These are phyloP conservation scores for Scleropages formosus DNA, from an alignment of 2,797 vertebrate species.

Conservation along the genomic window DNA sequence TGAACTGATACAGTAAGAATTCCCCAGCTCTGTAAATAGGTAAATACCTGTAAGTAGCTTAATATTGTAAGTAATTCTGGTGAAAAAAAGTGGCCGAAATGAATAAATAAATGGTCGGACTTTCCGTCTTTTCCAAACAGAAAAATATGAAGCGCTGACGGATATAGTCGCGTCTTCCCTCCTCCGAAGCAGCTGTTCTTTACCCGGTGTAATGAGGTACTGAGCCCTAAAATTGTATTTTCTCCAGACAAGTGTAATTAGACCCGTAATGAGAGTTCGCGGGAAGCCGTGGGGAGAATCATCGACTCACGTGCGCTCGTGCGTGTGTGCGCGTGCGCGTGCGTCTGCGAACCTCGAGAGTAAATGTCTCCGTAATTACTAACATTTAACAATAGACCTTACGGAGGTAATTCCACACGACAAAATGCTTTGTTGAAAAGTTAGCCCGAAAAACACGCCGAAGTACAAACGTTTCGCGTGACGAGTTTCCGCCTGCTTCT, in stretches of 20 bases:
- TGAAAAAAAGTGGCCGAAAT: background rate
- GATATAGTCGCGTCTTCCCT: background rate
- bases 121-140: background rate
- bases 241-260: background rate
- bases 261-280: conserved; percentile 6
- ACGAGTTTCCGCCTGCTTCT: too few species aligned
- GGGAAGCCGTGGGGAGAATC: background rate
- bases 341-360: too few species aligned
- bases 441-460: too few species aligned
- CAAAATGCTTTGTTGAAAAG: too few species aligned
- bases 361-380: too few species aligned
- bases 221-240: conserved; percentile 1
- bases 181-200: background rate
- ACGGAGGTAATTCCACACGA: too few species aligned
- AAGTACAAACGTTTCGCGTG: too few species aligned
- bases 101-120: background rate
- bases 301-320: background rate
- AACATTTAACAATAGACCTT: too few species aligned
- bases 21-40: too few species aligned
- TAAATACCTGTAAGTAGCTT: too few species aligned
- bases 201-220: background rate
- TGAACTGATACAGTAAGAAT: too few species aligned
- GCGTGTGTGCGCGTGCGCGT: conserved; percentile 8
- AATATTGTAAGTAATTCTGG: too few species aligned
- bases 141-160: conserved; percentile 15